A percentile compares a stretch with the other conserved stretches of the same genome.
phyloP scores from a whole-genome alignment of 2,888 invertebrate genomes.

The Phaonia tiefii region DNA sequence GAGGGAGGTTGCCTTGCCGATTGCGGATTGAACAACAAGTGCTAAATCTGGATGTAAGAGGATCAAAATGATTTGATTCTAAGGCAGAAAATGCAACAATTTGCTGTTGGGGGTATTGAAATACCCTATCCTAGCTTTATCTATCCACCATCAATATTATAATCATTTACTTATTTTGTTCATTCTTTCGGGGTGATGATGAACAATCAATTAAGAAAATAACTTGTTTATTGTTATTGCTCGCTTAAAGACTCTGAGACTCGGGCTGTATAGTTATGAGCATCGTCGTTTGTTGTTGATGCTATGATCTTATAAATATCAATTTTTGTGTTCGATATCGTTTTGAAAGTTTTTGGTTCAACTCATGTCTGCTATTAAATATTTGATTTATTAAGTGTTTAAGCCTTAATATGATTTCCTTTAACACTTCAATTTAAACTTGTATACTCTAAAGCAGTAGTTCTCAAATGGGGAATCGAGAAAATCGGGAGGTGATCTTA shows the following conservation, averaged over 20 bases:
- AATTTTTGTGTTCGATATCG: constrained; percentile 15
- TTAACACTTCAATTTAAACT: neutral
- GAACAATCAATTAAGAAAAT: constrained; percentile 79
- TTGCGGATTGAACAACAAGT: constrained; percentile 28
- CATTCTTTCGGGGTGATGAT: constrained; percentile 64
- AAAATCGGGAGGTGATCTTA: too few species aligned
- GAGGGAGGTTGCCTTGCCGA: neutral
- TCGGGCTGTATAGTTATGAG: neutral
- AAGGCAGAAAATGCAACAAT: too few species aligned
- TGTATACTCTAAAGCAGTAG: too few species aligned
- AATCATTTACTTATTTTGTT: constrained; percentile 69
- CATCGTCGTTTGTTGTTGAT: neutral
- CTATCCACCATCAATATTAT: constrained; percentile 37
- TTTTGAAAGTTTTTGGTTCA: constrained; percentile 31
- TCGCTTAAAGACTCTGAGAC: neutral
- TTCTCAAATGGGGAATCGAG: too few species aligned
- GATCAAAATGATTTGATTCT: neutral
- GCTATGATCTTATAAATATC: constrained; percentile 53
- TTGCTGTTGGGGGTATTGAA: too few species aligned
- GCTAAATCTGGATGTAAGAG: neutral
- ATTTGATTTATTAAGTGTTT: constrained; percentile 40
- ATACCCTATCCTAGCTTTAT: neutral
- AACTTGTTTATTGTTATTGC: constrained; percentile 74
- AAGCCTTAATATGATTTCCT: constrained; percentile 11
- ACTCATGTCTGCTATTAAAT: constrained; percentile 18